phyloP scores from a whole-genome alignment of 2,888 invertebrate species.

The Balanococcus diminutus region DNA sequence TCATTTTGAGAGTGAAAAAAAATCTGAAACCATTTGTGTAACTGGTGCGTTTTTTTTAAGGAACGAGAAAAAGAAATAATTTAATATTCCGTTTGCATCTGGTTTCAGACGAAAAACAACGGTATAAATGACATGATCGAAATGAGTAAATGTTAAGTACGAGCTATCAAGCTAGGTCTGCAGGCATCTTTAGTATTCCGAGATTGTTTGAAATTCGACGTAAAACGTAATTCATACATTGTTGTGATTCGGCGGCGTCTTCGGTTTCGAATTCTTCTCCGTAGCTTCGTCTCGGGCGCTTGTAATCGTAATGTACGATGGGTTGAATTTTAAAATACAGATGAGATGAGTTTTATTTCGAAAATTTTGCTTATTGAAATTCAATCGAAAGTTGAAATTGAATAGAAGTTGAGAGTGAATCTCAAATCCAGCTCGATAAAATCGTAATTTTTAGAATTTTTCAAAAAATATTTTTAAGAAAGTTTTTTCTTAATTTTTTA shows the following conservation, averaged over 20 bases:
- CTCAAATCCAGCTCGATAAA: too few relatives aligned
- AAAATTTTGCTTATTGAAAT: too few relatives aligned
- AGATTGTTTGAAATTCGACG: neutral
- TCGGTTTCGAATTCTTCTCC: too few relatives aligned
- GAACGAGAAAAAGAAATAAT: neutral
- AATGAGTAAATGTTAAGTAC: neutral
- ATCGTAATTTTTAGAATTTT: too few relatives aligned
- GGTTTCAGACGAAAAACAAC: constrained; percentile 21
- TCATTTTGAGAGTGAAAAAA: neutral
- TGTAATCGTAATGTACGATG: too few relatives aligned
- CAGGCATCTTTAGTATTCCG: neutral
- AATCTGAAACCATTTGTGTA: neutral
- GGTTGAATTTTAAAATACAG: too few relatives aligned
- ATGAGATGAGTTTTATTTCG: too few relatives aligned
- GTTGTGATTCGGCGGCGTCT: neutral
- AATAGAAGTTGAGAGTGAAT: too few relatives aligned
- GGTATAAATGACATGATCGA: constrained; percentile 22
- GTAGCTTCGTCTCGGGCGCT: too few relatives aligned
- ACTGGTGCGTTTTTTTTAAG: neutral
- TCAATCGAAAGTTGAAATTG: too few relatives aligned
- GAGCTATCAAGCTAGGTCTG: neutral
- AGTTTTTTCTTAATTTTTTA: too few relatives aligned
- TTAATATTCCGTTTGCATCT: constrained; percentile 35
- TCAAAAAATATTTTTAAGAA: too few relatives aligned
- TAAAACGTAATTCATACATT: neutral